phyloP scores from a whole-genome alignment of 2,888 invertebrate genomes.

The Pardosa pseudoannulata region DNA sequence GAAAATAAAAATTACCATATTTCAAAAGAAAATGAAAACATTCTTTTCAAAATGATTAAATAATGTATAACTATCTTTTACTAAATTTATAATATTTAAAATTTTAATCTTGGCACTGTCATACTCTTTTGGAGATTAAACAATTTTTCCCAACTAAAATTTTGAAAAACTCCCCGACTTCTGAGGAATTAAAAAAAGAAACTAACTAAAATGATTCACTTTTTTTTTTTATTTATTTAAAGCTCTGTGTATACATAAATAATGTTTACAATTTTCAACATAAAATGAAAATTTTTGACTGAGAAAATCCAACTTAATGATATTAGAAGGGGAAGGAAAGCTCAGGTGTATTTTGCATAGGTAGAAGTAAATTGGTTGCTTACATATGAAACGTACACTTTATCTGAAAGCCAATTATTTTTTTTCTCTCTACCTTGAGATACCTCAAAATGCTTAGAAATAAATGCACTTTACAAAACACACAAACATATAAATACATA shows the following conservation, averaged over 20 bases:
- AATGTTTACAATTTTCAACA: constrained; percentile 24
- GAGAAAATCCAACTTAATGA: background rate
- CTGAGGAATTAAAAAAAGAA: no score
- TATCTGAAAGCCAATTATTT: background rate
- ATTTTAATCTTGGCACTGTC: no score
- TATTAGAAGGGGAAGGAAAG: background rate
- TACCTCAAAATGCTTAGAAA: no score
- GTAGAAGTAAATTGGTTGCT: background rate
- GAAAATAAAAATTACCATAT: no score
- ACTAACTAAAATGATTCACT: background rate
- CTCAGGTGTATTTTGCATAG: constrained; percentile 15
- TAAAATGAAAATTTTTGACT: background rate
- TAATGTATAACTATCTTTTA: no score
- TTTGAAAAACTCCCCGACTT: no score
- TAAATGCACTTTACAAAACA: background rate
- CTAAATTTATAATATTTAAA: no score
- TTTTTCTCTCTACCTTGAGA: background rate
- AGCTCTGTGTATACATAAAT: constrained; percentile 32
- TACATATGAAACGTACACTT: background rate
- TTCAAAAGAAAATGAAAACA: no score
- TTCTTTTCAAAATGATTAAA: no score
- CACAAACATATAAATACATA: background rate
- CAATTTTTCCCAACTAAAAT: no score
- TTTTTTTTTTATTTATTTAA: constrained; percentile 27
- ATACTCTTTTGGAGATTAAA: no score